Evolutionary conservation across 2,888 invertebrate species (phyloP).

Genomic region (Danaus chrysippus): DNA sequence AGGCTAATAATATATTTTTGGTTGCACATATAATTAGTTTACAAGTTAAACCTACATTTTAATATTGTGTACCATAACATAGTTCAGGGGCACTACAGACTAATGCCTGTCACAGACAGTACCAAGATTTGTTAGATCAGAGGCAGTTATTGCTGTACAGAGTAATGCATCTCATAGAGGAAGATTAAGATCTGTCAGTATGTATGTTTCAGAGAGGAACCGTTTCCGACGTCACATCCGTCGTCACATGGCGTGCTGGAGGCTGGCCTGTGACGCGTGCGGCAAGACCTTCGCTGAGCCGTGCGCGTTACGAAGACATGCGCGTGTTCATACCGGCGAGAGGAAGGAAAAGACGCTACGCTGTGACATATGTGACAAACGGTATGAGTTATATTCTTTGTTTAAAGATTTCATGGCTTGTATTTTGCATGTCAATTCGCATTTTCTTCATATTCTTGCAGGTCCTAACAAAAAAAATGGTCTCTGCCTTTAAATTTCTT

Average conservation of each 20-base stretch:
- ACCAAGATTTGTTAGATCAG: no score
- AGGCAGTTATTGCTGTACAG: no score
- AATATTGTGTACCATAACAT: no score
- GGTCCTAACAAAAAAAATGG: background rate
- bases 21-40: no score
- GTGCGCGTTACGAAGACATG: constrained; percentile 73
- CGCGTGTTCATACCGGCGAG: constrained; percentile 74
- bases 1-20: no score
- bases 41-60: no score
- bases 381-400: constrained; percentile 49
- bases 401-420: no score
- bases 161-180: background rate
- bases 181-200: background rate
- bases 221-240: constrained; percentile 73
- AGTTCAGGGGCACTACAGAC: no score
- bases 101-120: no score
- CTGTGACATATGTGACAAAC: constrained; percentile 74
- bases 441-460: constrained; percentile 8
- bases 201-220: constrained; percentile 41
- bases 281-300: constrained; percentile 74
- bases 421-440: background rate
- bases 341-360: constrained; percentile 64
- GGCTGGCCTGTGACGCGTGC: constrained; percentile 71
- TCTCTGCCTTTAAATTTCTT: background rate
- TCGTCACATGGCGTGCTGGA: constrained; percentile 74